Evolutionary conservation across 2,797 vertebrate species (phyloP).

Genomic region (Alcedo atthis): DNA sequence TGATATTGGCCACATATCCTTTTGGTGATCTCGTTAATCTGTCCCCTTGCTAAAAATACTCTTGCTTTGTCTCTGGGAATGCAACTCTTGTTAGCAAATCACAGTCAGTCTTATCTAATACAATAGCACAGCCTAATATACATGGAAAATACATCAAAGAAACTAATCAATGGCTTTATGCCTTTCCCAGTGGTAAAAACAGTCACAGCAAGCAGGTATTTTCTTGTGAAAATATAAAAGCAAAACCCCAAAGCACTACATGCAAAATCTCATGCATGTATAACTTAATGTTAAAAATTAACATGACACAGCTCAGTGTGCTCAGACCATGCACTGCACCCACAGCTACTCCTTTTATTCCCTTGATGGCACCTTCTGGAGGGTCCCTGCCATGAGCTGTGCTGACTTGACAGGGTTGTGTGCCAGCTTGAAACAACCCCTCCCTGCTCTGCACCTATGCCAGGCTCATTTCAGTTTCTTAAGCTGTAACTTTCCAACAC

Average conservation of each 20-base stretch:
- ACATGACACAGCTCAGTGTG: not conserved
- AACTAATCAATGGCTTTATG: not conserved
- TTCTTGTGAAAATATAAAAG: not conserved
- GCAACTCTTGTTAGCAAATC: slow-evolving; percentile 4
- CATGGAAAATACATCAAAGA: slow-evolving; percentile 13
- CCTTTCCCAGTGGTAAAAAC: not conserved
- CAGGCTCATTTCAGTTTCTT: not conserved
- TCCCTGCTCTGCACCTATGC: not conserved
- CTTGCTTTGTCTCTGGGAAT: slow-evolving; percentile 5
- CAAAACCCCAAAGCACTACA: not conserved
- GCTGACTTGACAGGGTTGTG: not conserved
- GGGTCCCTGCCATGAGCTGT: not conserved
- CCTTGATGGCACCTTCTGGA: not conserved
- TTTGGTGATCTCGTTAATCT: not conserved
- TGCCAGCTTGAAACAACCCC: not conserved
- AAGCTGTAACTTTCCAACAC: not conserved
- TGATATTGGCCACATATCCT: not conserved
- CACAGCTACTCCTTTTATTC: not conserved
- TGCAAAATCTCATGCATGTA: not conserved
- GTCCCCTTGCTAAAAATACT: slow-evolving; percentile 6
- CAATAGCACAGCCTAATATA: slow-evolving; percentile 4
- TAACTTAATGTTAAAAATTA: not conserved
- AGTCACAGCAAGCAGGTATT: not conserved
- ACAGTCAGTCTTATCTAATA: not conserved
- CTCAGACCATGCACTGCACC: not conserved